Base-by-base conservation (phyloP, 2,888 invertebrate species). In the Lasioglossum marginatum region DNA sequence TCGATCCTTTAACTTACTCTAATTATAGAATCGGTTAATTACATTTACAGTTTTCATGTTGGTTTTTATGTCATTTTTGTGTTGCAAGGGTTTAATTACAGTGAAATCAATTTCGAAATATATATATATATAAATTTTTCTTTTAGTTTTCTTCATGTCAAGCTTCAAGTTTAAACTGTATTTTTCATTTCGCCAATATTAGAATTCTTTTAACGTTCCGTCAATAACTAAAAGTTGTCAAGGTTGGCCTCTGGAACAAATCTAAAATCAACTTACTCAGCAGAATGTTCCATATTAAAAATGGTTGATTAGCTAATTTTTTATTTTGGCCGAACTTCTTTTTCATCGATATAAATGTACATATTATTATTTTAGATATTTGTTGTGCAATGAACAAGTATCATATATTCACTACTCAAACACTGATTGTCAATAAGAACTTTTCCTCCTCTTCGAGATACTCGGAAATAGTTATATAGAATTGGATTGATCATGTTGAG, bases 291-390 rank as follows among this genome's bases (percentile, higher is more conserved):
- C 52, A 37, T 48, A 27, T 68, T 77, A 70, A 70, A 52, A 75
- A 66, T 40, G 12, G n/a, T 68, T 57, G 77, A 57, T 66, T 4
- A 43, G 57, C 73, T 57, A 72, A 85, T 79, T 79, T 63, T 78
- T 16, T 78, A 85, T 87, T 79, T 60, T 34, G 43, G 37, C 72
- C 23, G 43, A 74, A 60, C 57, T 45, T 68, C 23, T 48, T 34
- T 48, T 52, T 72, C 66, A 60, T 80, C 68, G 40, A 80, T 73
- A 70, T 73, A 60, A 76, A 73, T 85, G 85, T 85, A 85, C 68
- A 85, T 85, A 85, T 73, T 85, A 85, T 79, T 78, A 79, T 85
- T 85, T 85, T 77, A 85, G 76, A 34, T 85, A 80, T 85, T 85
- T 63, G 85, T 85, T 85, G 76, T 85, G 79, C 76, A 77, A 57